Base-by-base conservation (phyloP, 2,113 vertebrate species). In the Procavia capensis region DNA sequence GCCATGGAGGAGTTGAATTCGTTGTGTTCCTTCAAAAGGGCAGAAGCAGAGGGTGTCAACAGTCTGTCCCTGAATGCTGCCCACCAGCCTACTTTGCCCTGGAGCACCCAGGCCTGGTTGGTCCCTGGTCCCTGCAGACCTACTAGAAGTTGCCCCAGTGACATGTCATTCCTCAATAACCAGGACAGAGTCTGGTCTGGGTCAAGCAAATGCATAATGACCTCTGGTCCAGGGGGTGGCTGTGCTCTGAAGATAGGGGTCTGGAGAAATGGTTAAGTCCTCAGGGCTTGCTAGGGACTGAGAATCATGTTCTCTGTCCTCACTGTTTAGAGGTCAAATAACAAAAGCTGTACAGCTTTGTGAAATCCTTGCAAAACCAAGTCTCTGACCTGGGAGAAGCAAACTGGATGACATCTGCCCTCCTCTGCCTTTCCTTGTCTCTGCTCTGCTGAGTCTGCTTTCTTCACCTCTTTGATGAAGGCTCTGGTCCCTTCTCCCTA, bases 1-100 rank as follows among this genome's bases (percentile, higher is more conserved):
- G 99, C 98, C 98, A 99, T 98, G 66, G 99, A 99, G 43, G 99
- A 99, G 98, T 99, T 99, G 97, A 99, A 99, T 97, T 99, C 99
- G 0, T 98, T 99, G 90, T 99, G 99, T 97, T 99, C 99, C 99
- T 99, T 97, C 0, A 59, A 54, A 13, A 88, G 63, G 93, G 36
- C 78, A 57, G 87, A 14, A 43, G 17, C 16, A 34, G 14, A 68
- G 54, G 3, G 7, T 3, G 16, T 96, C 25, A 88, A 24, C 36
- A 63, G 61, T 24, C 27, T 1, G 6, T 25, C 85, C 14, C 81
- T 27, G 43, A 74, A 17, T 9, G 27, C 59, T 22, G 10, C 9
- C 25, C 1, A 61, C 39, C 25, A 66, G 47, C 14, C 22, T 3
- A 0, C n/a, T 85, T 29, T 2, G 0, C 14, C 8, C 36, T 36